Percentiles rank a stretch among this genome's conserved stretches.
Conservation (phyloP, 1,140 invertebrate species). For the Trachymyrmex cornetzi region DNA sequence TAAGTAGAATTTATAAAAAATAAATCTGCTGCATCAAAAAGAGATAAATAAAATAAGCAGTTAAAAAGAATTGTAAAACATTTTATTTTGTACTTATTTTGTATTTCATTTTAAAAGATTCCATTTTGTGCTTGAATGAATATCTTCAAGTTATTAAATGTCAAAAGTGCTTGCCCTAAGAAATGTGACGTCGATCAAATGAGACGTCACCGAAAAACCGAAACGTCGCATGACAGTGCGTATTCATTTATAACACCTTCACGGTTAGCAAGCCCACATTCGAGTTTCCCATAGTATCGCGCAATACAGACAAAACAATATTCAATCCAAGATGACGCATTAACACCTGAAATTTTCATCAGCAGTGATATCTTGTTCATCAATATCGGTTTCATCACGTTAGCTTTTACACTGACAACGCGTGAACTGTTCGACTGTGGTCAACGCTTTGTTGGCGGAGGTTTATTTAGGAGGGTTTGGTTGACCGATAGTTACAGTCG, state of each 20-base stretch:
- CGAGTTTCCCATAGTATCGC: slow-evolving; percentile 34
- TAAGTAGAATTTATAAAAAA: neutral
- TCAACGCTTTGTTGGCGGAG: slow-evolving; percentile 50
- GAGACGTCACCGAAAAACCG: slow-evolving; percentile 68
- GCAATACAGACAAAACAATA: slow-evolving; percentile 60
- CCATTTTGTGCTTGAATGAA: slow-evolving; percentile 8
- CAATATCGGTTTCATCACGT: neutral
- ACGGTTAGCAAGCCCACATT: slow-evolving; percentile 11
- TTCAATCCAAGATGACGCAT: slow-evolving; percentile 4
- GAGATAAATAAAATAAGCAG: neutral
- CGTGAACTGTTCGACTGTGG: slow-evolving; percentile 41
- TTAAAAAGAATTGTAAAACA: no score
- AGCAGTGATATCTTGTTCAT: neutral
- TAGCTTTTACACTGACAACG: slow-evolving; percentile 32
- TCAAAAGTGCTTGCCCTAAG: neutral
- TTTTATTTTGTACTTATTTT: neutral
- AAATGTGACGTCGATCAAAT: slow-evolving; percentile 58
- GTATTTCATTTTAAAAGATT: neutral
- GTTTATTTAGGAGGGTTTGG: slow-evolving; percentile 74
- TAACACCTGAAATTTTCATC: neutral
- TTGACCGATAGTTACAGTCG: slow-evolving; percentile 62
- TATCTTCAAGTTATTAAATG: neutral
- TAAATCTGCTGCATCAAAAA: neutral
- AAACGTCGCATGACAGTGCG: slow-evolving; percentile 76
- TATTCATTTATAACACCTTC: slow-evolving; percentile 52